Base-by-base conservation (phyloP, 2,888 invertebrate genomes). In the Parnassius orleans region DNA sequence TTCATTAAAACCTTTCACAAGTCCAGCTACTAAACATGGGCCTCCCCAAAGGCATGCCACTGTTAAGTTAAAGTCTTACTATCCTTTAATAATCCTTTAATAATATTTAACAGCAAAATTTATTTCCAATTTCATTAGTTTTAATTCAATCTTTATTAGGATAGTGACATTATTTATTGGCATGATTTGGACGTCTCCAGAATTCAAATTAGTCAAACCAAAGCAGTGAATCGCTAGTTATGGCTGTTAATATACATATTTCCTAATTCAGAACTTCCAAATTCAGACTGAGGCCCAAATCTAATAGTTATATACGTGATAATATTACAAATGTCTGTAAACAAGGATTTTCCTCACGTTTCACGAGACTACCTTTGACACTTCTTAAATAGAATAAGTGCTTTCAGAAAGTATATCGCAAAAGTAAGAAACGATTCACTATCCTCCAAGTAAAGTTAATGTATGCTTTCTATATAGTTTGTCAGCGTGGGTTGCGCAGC, bases 261-360 rank as follows among this genome's bases (percentile, higher is more conserved):
- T 57, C 42, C 33, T 54, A 58, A 62, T 62, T 57, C 50, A 44
- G 53, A 48, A 24, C 57, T 50, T 2, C 50, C 33, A 43, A 61
- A 58, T 51, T 57, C 52, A 56, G 57, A 62, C 24, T 56, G 33
- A 46, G 50, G 46, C n/a, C 54, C 14, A 50, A 59, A 55, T 59
- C 46, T 44, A 54, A 58, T 63, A 63, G 54, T 59, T 61, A 12
- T 57, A 15, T 58, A 62, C 62, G 62, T 62, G 62, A 57, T 50
- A 33, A 62, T 44, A 62, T 53, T 62, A 48, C 54, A 44, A 47
- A 62, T 58, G 50, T 9, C 33, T 24, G 24, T 12, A 50, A 58
- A 57, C 48, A 5, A 7, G 44, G 50, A 62, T 62, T 54, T 57
- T 42, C 10, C 53, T 62, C 53, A 62, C 57, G 61, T 53, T 57